A percentile compares a stretch with the other conserved stretches of the same genome.
These are phyloP conservation scores for Brachyistius frenatus DNA, from an alignment of 2,113 vertebrate species.

Conservation along the genomic window DNA sequence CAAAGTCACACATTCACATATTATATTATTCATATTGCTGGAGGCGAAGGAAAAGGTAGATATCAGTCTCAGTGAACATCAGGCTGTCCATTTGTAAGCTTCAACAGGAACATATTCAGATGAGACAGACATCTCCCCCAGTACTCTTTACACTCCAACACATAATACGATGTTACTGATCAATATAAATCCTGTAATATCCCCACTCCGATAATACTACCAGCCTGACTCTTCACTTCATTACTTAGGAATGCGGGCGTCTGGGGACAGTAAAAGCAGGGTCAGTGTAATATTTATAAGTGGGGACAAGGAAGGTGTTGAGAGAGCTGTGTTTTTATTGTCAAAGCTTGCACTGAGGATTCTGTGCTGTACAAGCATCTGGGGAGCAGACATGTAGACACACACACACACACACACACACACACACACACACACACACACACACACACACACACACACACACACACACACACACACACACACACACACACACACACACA, in stretches of 20 bases:
- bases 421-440: background rate
- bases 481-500: background rate
- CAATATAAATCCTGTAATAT: constrained; percentile 47
- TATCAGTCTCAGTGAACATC: constrained; percentile 17
- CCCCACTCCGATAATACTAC: constrained; percentile 5
- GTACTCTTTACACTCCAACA: constrained; percentile 41
- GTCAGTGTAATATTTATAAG: constrained; percentile 33
- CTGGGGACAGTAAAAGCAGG: constrained; percentile 48
- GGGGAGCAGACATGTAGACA: constrained; percentile 13
- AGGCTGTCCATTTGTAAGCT: constrained; percentile 46
- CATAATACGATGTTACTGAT: constrained; percentile 49
- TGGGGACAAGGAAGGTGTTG: constrained; percentile 27
- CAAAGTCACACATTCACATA: background rate
- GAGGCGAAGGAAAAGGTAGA: constrained; percentile 15
- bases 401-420: constrained; percentile 5
- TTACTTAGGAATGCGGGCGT: constrained; percentile 1
- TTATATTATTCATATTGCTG: constrained; percentile 23
- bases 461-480: constrained; percentile 3
- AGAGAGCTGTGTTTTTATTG: constrained; percentile 56
- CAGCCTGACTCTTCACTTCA: constrained; percentile 19
- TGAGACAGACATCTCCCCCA: constrained; percentile 39
- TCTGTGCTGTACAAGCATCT: constrained; percentile 9
- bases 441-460: constrained; percentile 6
- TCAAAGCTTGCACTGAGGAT: constrained; percentile 39
- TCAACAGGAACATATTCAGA: constrained; percentile 21